A percentile compares a stretch with the other conserved stretches of the same genome.
These are phyloP conservation scores for Thysanoteuthis rhombus DNA, from an alignment of 2,888 invertebrate species.

Conservation along the genomic window DNA sequence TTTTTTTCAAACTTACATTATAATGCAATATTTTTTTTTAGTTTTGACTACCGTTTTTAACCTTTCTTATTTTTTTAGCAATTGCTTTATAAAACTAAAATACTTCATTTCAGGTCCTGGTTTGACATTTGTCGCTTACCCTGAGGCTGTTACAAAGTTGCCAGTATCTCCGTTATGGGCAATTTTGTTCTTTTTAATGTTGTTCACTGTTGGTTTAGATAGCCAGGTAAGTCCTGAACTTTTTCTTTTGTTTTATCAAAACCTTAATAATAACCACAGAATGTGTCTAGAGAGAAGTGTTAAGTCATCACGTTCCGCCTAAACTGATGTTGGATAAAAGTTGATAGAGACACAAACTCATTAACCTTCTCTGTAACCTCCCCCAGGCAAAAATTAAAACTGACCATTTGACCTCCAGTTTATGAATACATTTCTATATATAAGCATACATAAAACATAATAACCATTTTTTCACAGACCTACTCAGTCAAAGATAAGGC, in stretches of 20 bases:
- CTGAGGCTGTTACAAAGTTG: slow-evolving; percentile 31
- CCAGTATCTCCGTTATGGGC: slow-evolving; percentile 33
- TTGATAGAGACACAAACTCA: not conserved
- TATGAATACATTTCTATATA: not conserved
- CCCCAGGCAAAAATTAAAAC: not conserved
- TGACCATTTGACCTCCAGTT: not conserved
- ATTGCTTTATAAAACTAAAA: not conserved
- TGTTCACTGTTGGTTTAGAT: slow-evolving; percentile 34
- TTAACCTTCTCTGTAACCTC: not conserved
- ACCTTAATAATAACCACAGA: not conserved
- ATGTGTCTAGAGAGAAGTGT: slow-evolving; percentile 26
- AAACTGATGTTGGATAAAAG: slow-evolving; percentile 15
- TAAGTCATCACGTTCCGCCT: slow-evolving; percentile 25
- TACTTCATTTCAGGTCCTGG: slow-evolving; percentile 32
- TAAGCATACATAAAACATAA: not conserved
- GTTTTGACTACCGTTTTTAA: too few species aligned
- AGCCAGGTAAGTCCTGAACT: slow-evolving; percentile 23
- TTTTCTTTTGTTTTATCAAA: slow-evolving; percentile 15
- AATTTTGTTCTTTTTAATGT: slow-evolving; percentile 31
- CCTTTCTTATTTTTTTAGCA: too few species aligned
- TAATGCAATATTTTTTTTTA: too few species aligned
- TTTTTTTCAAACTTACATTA: not conserved
- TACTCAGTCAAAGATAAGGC: too few species aligned
- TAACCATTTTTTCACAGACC: not conserved
- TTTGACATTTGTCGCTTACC: slow-evolving; percentile 34